Evolutionary conservation across 2,113 vertebrate genomes (phyloP).

Genomic region (Pithys albifrons): DNA sequence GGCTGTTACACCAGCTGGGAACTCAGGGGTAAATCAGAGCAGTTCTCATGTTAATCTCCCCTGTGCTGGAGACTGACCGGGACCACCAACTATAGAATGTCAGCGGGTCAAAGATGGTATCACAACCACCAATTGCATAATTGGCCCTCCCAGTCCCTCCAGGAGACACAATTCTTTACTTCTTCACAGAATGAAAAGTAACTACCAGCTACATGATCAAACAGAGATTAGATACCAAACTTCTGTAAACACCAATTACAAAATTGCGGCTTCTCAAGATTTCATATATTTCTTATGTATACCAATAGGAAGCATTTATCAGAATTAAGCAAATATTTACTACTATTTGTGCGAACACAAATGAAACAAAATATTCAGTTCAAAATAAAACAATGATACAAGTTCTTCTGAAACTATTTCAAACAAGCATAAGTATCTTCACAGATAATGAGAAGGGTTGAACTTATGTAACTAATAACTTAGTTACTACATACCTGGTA

Average conservation of each 20-base stretch:
- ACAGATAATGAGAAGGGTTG: not conserved
- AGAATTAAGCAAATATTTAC: not conserved
- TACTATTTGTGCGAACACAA: not conserved
- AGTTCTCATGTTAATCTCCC: not conserved
- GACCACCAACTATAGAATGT: not conserved
- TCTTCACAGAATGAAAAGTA: not conserved
- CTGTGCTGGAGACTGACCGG: not conserved
- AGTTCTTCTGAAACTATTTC: not conserved
- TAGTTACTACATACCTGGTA: not conserved
- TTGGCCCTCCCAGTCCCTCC: fast-evolving
- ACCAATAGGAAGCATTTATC: not conserved
- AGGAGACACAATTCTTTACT: not conserved
- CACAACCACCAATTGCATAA: not conserved
- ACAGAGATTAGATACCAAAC: not conserved
- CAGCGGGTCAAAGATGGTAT: not conserved
- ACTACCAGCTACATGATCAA: not conserved
- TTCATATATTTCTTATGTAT: not conserved
- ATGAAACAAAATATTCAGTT: not conserved
- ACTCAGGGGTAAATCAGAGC: not conserved
- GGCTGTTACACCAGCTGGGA: not conserved
- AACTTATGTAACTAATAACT: not conserved
- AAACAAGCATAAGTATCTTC: not conserved
- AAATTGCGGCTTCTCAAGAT: not conserved
- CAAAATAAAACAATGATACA: not conserved
- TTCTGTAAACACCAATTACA: not conserved